Conservation (phyloP, 2,113 vertebrate species). For the Cynoglossus semilaevis region DNA sequence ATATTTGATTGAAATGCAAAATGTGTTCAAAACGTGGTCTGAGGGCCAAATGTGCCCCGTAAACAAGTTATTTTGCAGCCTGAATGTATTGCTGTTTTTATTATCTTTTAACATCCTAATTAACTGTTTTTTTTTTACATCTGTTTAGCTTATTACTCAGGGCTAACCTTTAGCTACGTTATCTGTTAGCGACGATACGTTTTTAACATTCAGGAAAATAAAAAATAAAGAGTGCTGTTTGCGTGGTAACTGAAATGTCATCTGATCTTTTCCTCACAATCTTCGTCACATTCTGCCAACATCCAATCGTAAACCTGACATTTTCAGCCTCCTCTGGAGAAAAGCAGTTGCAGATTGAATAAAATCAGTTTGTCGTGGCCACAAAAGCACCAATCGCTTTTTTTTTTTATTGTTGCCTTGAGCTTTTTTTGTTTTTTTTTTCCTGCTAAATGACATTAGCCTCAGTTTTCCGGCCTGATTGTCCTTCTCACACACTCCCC, state of each 20-base stretch:
- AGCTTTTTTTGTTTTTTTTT: background rate
- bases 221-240: background rate
- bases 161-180: no score
- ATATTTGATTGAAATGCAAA: no score
- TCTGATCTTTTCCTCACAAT: background rate
- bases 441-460: constrained; percentile 31
- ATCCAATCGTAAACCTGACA: constrained; percentile 34
- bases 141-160: no score
- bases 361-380: background rate
- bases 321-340: constrained; percentile 22
- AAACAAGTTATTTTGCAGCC: no score
- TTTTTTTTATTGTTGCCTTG: background rate
- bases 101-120: no score
- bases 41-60: no score
- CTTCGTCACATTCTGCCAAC: constrained; percentile 17
- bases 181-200: no score
- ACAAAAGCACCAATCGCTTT: constrained; percentile 4
- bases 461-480: constrained; percentile 20
- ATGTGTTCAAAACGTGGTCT: no score
- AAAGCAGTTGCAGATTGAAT: constrained; percentile 22
- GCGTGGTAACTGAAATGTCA: no score
- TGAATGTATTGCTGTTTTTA: no score
- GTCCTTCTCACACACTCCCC: constrained; percentile 10
- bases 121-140: no score
- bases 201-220: background rate